Conservation (phyloP, 2,113 vertebrate genomes). For the Kryptolebias marmoratus region DNA sequence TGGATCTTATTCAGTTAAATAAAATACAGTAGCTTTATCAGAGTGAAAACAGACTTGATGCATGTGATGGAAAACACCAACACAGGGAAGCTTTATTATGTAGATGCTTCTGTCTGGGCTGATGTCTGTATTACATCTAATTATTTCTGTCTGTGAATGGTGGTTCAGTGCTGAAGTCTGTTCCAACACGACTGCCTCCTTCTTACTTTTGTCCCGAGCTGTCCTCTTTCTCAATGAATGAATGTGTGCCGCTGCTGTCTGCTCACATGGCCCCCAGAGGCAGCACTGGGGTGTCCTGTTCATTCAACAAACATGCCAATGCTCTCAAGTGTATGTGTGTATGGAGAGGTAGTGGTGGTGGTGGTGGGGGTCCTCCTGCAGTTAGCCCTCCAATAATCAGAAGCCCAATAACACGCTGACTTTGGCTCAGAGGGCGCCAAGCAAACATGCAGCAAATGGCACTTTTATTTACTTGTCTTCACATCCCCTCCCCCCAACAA, state of each 20-base stretch:
- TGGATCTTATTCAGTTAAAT: conserved; percentile 17
- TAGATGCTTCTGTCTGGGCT: conserved; percentile 32
- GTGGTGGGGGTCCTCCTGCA: conserved; percentile 34
- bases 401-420: conserved; percentile 61
- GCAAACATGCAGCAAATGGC: conserved; percentile 75
- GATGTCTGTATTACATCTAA: conserved; percentile 51
- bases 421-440: conserved; percentile 64
- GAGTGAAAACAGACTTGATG: conserved; percentile 11
- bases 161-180: conserved; percentile 44
- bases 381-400: conserved; percentile 33
- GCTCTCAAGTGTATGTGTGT: conserved; percentile 19
- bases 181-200: conserved; percentile 43
- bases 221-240: conserved; percentile 51
- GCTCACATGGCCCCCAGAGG: conserved; percentile 61
- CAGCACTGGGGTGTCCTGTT: conserved; percentile 28
- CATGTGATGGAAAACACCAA: conserved; percentile 8
- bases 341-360: not conserved
- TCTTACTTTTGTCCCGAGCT: conserved; percentile 45
- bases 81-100: conserved; percentile 42
- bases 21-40: conserved; percentile 30
- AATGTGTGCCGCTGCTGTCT: conserved; percentile 59
- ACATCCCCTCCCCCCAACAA: conserved; percentile 55
- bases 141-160: conserved; percentile 54
- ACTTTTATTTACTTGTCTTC: conserved; percentile 76
- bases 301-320: conserved; percentile 61